Conservation (phyloP, 2,888 invertebrate species). For the Cepaea hortensis region DNA sequence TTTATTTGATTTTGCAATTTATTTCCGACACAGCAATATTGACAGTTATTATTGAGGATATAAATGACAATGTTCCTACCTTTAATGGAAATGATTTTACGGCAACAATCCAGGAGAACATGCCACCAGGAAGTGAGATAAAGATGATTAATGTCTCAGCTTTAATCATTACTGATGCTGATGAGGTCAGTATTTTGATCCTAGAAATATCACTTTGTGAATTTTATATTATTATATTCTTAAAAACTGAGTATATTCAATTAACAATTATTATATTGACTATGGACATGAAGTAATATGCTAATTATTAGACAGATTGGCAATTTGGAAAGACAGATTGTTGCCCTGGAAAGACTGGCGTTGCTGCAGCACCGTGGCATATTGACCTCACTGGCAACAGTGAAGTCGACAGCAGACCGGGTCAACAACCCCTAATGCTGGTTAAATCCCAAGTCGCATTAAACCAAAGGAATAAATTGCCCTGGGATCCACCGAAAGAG, state of each 20-base stretch:
- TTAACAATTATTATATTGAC: too few relatives aligned
- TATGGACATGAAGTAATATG: too few relatives aligned
- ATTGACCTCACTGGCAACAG: too few relatives aligned
- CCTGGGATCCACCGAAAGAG: too few relatives aligned
- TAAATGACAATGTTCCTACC: conserved; percentile 65
- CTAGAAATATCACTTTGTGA: not conserved
- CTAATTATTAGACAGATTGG: too few relatives aligned
- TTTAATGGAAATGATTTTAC: conserved; percentile 56
- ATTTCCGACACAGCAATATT: conserved; percentile 57
- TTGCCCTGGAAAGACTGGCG: too few relatives aligned
- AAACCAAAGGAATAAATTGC: too few relatives aligned
- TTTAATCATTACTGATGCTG: conserved; percentile 25
- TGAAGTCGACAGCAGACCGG: too few relatives aligned
- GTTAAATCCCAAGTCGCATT: too few relatives aligned
- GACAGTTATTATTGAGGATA: conserved; percentile 60
- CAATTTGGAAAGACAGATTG: too few relatives aligned
- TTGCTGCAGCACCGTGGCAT: too few relatives aligned
- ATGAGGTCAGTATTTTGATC: conserved; percentile 27
- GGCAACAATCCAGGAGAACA: conserved; percentile 61
- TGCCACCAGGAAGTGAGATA: conserved; percentile 58
- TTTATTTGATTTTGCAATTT: not conserved
- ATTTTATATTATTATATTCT: not conserved
- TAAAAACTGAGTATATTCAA: not conserved
- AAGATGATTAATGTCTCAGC: conserved; percentile 17
- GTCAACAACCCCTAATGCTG: too few relatives aligned